phyloP scores from a whole-genome alignment of 2,113 vertebrate species.

The Clarias magur region DNA sequence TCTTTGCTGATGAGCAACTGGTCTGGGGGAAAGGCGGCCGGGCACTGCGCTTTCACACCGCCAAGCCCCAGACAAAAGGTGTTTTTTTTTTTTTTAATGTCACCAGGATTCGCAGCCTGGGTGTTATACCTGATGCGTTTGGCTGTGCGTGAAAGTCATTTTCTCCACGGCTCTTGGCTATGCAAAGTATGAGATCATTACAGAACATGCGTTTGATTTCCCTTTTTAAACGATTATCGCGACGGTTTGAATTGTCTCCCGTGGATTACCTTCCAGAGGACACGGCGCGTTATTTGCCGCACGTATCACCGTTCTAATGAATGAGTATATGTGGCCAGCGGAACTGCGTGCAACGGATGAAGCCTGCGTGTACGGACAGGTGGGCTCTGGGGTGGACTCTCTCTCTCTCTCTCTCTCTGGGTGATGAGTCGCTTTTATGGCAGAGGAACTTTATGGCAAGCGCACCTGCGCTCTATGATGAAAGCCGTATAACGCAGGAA shows the following conservation, averaged over 20 bases:
- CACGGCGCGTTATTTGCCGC: constrained; percentile 45
- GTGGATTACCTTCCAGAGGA: neutral
- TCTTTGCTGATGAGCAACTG: constrained; percentile 73
- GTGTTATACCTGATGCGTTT: constrained; percentile 12
- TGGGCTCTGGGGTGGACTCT: constrained; percentile 38
- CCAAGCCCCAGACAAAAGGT: constrained; percentile 82
- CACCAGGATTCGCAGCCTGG: constrained; percentile 12
- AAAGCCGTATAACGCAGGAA: constrained; percentile 5
- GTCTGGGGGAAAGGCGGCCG: constrained; percentile 59
- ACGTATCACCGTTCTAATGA: constrained; percentile 52
- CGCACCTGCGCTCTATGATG: constrained; percentile 36
- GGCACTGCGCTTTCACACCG: constrained; percentile 76
- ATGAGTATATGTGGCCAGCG: constrained; percentile 38
- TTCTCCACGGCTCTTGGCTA: neutral
- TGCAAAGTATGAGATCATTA: constrained; percentile 3
- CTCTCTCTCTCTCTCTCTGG: neutral
- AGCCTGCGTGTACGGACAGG: constrained; percentile 47
- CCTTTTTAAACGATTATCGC: neutral
- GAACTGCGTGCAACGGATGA: constrained; percentile 30
- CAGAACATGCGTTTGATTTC: neutral
- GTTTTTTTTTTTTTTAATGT: constrained; percentile 55
- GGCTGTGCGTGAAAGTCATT: constrained; percentile 11
- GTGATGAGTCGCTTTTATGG: constrained; percentile 34
- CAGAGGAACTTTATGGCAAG: constrained; percentile 61
- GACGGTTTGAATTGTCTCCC: neutral